Conservation (phyloP, 1,140 invertebrate species). For the Calliopsis andreniformis region DNA sequence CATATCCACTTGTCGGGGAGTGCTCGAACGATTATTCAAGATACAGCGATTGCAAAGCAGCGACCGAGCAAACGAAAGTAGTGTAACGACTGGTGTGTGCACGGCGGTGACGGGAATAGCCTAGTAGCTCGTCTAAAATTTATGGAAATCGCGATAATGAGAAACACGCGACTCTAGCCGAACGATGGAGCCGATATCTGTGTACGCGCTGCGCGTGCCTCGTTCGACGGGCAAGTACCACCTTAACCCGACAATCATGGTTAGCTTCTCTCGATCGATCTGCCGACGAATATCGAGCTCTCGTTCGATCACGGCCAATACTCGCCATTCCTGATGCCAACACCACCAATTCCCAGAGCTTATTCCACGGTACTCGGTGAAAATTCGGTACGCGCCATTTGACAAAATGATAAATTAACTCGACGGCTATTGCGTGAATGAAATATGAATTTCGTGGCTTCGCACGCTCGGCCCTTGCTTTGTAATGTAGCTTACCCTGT, state of each 20-base stretch:
- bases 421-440: not conserved
- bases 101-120: conserved; percentile 2
- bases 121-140: conserved; percentile 2
- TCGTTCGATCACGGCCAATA: not conserved
- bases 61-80: not conserved
- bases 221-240: not conserved
- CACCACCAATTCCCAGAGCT: not conserved
- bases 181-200: not conserved
- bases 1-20: too few species aligned
- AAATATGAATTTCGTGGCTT: not conserved
- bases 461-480: not conserved
- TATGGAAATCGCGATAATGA: conserved; percentile 39
- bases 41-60: not conserved
- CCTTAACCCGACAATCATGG: not conserved
- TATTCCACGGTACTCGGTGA: not conserved
- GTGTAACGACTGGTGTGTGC: not conserved
- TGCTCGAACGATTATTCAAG: too few species aligned
- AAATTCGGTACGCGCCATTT: not conserved
- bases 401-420: not conserved
- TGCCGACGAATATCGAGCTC: not conserved
- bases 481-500: not conserved
- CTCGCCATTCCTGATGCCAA: not conserved
- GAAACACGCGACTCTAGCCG: not conserved
- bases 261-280: not conserved
- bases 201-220: not conserved